A percentile compares a stretch with the other conserved stretches of the same genome.
phyloP scores from a whole-genome alignment of 1,140 invertebrate species.

The Cotesia typhae region DNA sequence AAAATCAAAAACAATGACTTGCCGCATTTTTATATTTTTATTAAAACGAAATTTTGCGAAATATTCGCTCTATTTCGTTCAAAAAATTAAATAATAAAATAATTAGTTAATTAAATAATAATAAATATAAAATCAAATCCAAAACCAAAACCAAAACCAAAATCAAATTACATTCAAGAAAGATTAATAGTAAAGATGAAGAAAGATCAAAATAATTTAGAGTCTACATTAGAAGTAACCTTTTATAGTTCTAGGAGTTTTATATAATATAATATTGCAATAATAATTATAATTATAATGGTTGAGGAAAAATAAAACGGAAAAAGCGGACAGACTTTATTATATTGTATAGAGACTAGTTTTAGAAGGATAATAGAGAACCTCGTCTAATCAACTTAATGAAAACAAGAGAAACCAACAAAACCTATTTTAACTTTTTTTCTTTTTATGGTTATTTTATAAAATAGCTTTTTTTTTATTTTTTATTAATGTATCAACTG shows the following conservation, averaged over 20 bases:
- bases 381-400: constrained; percentile 34
- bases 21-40: constrained; percentile 5
- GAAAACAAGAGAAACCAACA: constrained; percentile 44
- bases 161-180: constrained; percentile 29
- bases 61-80: constrained; percentile 51
- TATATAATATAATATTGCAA: no score
- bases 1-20: constrained; percentile 14
- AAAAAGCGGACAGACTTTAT: constrained; percentile 29
- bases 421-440: constrained; percentile 31
- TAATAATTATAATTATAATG: not conserved
- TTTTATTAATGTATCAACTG: constrained; percentile 1
- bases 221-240: no score
- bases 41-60: constrained; percentile 44
- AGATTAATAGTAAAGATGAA: constrained; percentile 31
- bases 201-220: not conserved
- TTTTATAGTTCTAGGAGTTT: no score
- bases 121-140: not conserved
- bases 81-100: constrained; percentile 54
- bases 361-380: constrained; percentile 33
- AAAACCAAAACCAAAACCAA: not conserved
- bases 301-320: constrained; percentile 10
- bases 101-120: constrained; percentile 37
- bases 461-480: not conserved
- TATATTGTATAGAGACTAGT: constrained; percentile 26
- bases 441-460: constrained; percentile 45